A percentile compares a stretch with the other conserved stretches of the same genome.
These are phyloP conservation scores for Pseudococcus viburni DNA, from an alignment of 2,888 invertebrate species.

Conservation along the genomic window DNA sequence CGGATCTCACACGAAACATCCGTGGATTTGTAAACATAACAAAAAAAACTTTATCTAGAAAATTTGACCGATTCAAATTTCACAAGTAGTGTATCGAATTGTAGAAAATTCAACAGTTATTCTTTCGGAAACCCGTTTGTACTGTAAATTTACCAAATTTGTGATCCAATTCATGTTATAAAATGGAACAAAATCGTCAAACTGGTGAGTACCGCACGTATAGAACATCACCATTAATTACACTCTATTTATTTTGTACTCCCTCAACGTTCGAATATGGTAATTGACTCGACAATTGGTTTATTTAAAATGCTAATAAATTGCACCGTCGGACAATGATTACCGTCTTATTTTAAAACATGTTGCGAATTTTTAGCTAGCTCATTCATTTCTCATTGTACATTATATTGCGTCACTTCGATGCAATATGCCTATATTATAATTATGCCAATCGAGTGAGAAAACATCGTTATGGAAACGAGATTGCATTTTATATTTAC, in stretches of 20 bases:
- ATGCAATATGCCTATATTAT: not conserved
- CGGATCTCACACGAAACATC: not conserved
- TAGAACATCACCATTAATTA: not conserved
- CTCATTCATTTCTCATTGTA: not conserved
- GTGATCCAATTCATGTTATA: constrained; percentile 28
- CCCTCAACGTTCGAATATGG: not conserved
- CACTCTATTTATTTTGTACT: not conserved
- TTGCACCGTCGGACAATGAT: not conserved
- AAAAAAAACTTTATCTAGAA: constrained; percentile 7
- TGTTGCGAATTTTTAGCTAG: too few species aligned
- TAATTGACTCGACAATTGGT: constrained; percentile 42
- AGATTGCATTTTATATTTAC: not conserved
- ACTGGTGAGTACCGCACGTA: not conserved
- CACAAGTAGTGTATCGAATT: not conserved
- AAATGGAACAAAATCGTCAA: constrained; percentile 40
- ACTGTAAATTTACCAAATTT: not conserved
- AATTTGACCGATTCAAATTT: constrained; percentile 29
- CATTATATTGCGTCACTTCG: not conserved
- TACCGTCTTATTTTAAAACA: too few species aligned
- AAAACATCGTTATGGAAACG: constrained; percentile 19
- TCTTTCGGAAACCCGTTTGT: not conserved
- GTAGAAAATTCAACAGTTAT: not conserved
- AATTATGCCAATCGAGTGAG: not conserved
- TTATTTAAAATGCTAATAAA: constrained; percentile 51
- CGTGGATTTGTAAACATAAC: constrained; percentile 21